A percentile compares a stretch with the other conserved stretches of the same genome.
phyloP scores from a whole-genome alignment of 2,797 vertebrate genomes.

The Hephaestus fuliginosus region DNA sequence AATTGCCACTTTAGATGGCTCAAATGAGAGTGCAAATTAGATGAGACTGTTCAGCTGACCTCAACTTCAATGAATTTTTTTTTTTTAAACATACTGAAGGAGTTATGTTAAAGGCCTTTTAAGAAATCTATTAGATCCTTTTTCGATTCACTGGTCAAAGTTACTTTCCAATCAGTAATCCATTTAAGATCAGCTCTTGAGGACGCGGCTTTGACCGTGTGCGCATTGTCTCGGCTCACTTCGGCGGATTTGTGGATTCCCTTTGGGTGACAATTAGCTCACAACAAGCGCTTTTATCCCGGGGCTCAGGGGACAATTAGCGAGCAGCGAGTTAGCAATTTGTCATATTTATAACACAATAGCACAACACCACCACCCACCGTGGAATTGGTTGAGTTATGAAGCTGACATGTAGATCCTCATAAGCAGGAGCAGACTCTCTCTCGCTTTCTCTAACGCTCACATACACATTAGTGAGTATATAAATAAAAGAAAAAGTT shows the following conservation, averaged over 20 bases:
- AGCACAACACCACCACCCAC: slow-evolving; percentile 72
- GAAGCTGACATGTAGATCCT: slow-evolving; percentile 66
- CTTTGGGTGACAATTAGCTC: slow-evolving; percentile 80
- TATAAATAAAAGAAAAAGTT: slow-evolving; percentile 45
- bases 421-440: slow-evolving; percentile 20
- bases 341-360: slow-evolving; percentile 79
- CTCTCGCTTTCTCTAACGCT: slow-evolving; percentile 9
- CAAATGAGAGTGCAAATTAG: slow-evolving; percentile 57
- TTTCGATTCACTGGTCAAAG: not conserved
- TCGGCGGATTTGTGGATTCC: slow-evolving; percentile 54
- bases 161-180: slow-evolving; percentile 52
- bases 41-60: slow-evolving; percentile 60
- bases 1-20: slow-evolving; percentile 64
- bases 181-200: slow-evolving; percentile 62
- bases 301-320: slow-evolving; percentile 78
- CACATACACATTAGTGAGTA: slow-evolving; percentile 32
- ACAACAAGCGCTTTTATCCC: slow-evolving; percentile 65
- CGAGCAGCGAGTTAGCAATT: slow-evolving; percentile 69
- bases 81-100: not conserved
- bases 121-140: slow-evolving; percentile 16
- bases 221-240: slow-evolving; percentile 39
- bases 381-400: slow-evolving; percentile 75
- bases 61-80: slow-evolving; percentile 41
- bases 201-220: slow-evolving; percentile 11
- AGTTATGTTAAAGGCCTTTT: slow-evolving; percentile 8